Base-by-base conservation (phyloP, 1,140 invertebrate genomes). In the Potamilus streckersoni region DNA sequence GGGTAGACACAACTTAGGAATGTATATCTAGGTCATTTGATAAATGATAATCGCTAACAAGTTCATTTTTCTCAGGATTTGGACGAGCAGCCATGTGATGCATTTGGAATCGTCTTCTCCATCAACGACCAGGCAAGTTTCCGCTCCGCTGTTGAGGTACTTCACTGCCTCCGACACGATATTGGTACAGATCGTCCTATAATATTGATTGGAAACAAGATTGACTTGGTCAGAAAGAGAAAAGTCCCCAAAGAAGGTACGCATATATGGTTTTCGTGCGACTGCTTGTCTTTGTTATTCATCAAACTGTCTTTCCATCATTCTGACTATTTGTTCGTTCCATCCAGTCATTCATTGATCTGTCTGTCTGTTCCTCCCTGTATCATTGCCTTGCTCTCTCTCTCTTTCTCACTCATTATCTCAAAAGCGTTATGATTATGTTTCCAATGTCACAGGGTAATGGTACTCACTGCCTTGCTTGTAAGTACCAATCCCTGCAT, bases 121-220 rank as follows among this genome's bases (percentile, higher is more conserved):
- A 95, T 96, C 61, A 94, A 95, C 15, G 96, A 98, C 88, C 91
- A 94, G 57, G 86, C 92, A 38, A 96, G 95, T 79, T 88, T 85
- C 71, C 73, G 80, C 19, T 61, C 66, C 15, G 87, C 85, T n/a
- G 72, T 81, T 15, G 69, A 82, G 15, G 73, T 83, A 23, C 71
- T 89, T 5, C 70, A 85, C 38, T 80, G 80, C 64, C 77, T 89
- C 14, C 73, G 85, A 20, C 79, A 83, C 14, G 82, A 81, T 13
- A 65, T 75, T 23, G 81, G 80, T n/a, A 82, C 78, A 17, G 82
- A 84, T 76, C 69, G 82, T 64, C 81, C 81, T 55, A 84, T 85
- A 59, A 71, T 85, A 14, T 70, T 85, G 16, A 82, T 85, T 14
- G 84, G 79, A 17, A 85, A 85, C 80, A 85, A 85, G 73, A 85